Percentiles rank a stretch among this genome's conserved stretches.
These are phyloP conservation scores for Sminthurinus aureus DNA, from an alignment of 2,888 invertebrate genomes.

Conservation along the genomic window DNA sequence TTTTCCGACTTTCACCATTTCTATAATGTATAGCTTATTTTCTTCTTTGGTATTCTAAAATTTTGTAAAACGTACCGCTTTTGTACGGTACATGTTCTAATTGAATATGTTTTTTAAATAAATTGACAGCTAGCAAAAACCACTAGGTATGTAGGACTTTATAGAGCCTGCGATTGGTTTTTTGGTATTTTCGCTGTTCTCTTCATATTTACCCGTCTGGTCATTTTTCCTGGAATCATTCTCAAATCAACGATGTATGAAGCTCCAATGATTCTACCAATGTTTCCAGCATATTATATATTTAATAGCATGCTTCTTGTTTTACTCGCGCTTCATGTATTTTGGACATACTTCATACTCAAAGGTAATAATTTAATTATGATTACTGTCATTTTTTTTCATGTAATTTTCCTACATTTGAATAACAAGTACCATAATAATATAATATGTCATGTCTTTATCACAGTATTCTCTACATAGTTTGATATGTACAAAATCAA, in stretches of 20 bases:
- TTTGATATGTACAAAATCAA: too few relatives aligned
- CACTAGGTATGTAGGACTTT: conserved; percentile 91
- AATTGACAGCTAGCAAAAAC: conserved; percentile 86
- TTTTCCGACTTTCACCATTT: too few relatives aligned
- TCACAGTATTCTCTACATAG: too few relatives aligned
- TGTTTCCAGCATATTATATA: conserved; percentile 87
- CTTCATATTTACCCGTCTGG: conserved; percentile 90
- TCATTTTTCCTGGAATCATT: conserved; percentile 87
- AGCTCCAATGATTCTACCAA: conserved; percentile 82
- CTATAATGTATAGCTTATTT: too few relatives aligned
- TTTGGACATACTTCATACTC: conserved; percentile 48
- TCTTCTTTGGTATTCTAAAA: too few relatives aligned
- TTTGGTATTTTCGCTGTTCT: conserved; percentile 87
- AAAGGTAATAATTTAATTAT: too few relatives aligned
- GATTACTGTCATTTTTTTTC: not conserved
- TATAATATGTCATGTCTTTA: too few relatives aligned
- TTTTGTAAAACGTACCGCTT: too few relatives aligned
- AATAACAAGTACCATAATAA: too few relatives aligned
- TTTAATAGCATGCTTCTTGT: conserved; percentile 44
- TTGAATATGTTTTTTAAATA: too few relatives aligned
- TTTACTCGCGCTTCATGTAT: conserved; percentile 44
- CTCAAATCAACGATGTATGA: conserved; percentile 83
- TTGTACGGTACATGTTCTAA: too few relatives aligned
- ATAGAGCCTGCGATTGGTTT: conserved; percentile 83
- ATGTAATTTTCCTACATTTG: not conserved